These are phyloP conservation scores for Eulacestoma nigropectus DNA, from an alignment of 2,113 vertebrate species.

Conservation along the genomic window DNA sequence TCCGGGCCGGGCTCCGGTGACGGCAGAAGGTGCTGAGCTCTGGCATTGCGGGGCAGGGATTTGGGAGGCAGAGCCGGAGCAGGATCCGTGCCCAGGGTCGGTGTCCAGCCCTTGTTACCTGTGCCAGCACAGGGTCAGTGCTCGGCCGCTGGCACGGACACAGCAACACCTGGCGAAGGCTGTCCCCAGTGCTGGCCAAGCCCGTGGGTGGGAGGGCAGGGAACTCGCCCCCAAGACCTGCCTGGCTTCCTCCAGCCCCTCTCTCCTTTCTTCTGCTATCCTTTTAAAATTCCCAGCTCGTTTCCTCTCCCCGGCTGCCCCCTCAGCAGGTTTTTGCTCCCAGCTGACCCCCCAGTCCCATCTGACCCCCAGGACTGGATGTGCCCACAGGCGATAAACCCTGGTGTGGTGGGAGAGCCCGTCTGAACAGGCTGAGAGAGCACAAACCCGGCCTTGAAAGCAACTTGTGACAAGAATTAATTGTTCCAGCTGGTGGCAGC, in stretches of 20 bases:
- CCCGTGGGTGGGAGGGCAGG: too few species aligned
- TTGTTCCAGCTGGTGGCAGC: neutral
- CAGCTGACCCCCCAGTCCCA: neutral
- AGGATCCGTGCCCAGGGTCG: rapidly evolving
- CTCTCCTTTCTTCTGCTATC: too few species aligned
- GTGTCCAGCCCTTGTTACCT: rapidly evolving
- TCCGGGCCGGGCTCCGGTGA: too few species aligned
- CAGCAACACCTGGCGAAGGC: too few species aligned
- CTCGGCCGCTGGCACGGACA: too few species aligned
- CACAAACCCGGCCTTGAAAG: neutral
- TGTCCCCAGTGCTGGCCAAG: neutral
- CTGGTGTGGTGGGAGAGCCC: neutral
- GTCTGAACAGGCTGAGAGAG: neutral
- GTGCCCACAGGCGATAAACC: neutral
- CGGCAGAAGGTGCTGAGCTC: neutral
- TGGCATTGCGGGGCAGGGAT: rapidly evolving
- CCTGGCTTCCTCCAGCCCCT: neutral
- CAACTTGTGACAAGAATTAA: neutral
- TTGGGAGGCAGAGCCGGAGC: rapidly evolving
- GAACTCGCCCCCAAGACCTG: rapidly evolving
- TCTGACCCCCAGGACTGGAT: neutral
- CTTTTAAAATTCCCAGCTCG: neutral
- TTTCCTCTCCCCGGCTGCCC: neutral
- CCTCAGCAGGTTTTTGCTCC: neutral
- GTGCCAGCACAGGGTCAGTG: neutral